These are phyloP conservation scores for Apis mellifera DNA, from an alignment of 1,140 invertebrate species.

Conservation along the genomic window Amel_HAv3.1 CM009936.2:13433001-13433500, in stretches of 20 bases:
- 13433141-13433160: no score
- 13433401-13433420: neutral
- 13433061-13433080: neutral
- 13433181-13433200: no score
- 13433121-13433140: no score
- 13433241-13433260: no score
- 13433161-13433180: no score
- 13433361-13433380: conserved; percentile 1
- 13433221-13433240: no score
- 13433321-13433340: neutral
- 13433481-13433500: conserved; percentile 50
- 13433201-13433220: no score
- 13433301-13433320: neutral
- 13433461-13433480: conserved; percentile 36
- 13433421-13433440: neutral
- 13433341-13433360: neutral
- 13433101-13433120: neutral
- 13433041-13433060: neutral
- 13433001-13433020: conserved; percentile 13
- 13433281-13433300: no score
- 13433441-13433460: conserved; percentile 26
- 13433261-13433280: no score
- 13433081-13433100: neutral
- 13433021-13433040: conserved; percentile 28
- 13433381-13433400: neutral